Conservation (phyloP, 2,797 vertebrate genomes). For the Coregonus ussuriensis region DNA sequence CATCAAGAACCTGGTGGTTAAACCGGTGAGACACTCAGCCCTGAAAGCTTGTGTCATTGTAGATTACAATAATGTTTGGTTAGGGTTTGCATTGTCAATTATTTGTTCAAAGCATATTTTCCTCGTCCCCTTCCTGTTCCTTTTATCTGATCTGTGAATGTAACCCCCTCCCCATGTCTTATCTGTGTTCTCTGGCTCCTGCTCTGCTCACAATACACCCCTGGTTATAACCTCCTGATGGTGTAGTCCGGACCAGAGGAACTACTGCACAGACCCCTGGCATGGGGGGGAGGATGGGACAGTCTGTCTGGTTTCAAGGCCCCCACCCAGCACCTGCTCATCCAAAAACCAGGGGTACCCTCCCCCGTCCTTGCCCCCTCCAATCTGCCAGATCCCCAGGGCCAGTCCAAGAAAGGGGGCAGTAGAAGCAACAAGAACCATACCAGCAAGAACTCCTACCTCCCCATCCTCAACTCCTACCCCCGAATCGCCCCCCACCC, state of each 20-base stretch:
- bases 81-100: not conserved
- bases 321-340: constrained; percentile 60
- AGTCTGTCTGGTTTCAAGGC: constrained; percentile 39
- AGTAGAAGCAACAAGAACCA: constrained; percentile 32
- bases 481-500: constrained; percentile 73
- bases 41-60: not conserved
- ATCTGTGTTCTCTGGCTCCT: constrained; percentile 30
- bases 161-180: constrained; percentile 32
- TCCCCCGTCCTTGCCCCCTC: not conserved
- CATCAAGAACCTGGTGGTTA: constrained; percentile 68
- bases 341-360: constrained; percentile 59
- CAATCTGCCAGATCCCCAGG: not conserved
- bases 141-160: constrained; percentile 31
- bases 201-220: constrained; percentile 31
- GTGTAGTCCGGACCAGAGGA: constrained; percentile 59
- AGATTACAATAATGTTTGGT: not conserved
- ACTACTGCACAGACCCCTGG: constrained; percentile 54
- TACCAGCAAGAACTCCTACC: constrained; percentile 61
- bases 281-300: constrained; percentile 56
- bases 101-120: not conserved
- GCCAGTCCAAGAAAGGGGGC: constrained; percentile 45
- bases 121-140: not conserved
- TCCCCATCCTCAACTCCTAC: constrained; percentile 75
- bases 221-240: constrained; percentile 44
- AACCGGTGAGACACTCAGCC: constrained; percentile 60